Evolutionary conservation across 1,140 invertebrate species (phyloP).

Genomic region (Bombus difficillimus): DNA sequence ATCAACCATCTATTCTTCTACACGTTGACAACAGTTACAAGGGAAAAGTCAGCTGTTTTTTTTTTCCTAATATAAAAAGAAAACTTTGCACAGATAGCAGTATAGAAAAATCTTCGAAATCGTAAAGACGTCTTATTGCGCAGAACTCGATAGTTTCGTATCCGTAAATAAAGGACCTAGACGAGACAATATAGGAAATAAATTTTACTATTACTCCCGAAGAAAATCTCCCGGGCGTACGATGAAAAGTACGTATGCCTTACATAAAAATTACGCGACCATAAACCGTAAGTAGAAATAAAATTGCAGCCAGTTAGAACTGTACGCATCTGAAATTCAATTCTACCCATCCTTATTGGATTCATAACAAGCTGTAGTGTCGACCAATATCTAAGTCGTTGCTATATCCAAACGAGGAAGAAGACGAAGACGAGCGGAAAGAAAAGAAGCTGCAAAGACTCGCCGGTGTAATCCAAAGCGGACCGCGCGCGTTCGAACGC

Average conservation of each 20-base stretch:
- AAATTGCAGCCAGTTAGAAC: too few relatives aligned
- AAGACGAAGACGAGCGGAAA: neutral
- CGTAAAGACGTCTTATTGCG: neutral
- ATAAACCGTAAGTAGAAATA: too few relatives aligned
- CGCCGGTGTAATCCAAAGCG: neutral
- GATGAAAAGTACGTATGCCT: too few relatives aligned
- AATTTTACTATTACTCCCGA: too few relatives aligned
- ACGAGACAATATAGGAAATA: too few relatives aligned
- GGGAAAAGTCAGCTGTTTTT: neutral
- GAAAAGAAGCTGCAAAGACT: neutral
- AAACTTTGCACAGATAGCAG: too few relatives aligned
- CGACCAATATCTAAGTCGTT: neutral
- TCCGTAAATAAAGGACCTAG: neutral
- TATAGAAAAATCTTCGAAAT: neutral
- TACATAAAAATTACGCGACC: too few relatives aligned
- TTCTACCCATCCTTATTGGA: too few relatives aligned
- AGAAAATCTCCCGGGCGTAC: too few relatives aligned
- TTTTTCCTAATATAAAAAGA: neutral
- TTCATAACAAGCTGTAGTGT: too few relatives aligned
- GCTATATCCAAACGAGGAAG: neutral
- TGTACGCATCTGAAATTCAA: too few relatives aligned
- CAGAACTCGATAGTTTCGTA: neutral
- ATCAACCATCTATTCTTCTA: neutral
- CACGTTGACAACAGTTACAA: neutral
- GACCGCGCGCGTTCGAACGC: slow-evolving; percentile 10